Base-by-base conservation (phyloP, 2,797 vertebrate genomes). In the Ammospiza maritima region DNA sequence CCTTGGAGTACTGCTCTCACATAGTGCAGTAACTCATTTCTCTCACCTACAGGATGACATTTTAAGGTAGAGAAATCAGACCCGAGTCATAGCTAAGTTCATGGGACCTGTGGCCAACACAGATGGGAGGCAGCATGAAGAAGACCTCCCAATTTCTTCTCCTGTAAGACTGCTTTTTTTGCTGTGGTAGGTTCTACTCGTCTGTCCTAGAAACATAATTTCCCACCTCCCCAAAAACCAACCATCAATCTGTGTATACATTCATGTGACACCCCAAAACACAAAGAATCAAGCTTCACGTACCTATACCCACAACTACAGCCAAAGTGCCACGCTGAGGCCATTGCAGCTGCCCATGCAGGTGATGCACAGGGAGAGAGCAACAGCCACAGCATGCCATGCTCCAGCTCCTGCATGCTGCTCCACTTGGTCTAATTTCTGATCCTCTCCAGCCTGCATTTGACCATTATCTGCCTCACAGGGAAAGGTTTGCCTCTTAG, bases 231-330 rank as follows among this genome's bases (percentile, higher is more conserved):
- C 8, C 3, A 15, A 40, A 78, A 61, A 13, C 45, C 66, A 88
- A 60, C 4, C 2, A 60, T 56, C 90, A 58, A 17, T 40, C 81
- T 77, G 60, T 78, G 69, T 67, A 69, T 82, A 94, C 77, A 75
- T 90, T 94, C 62, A 25, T 11, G 73, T 93, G 93, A 94, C 13
- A 1, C 62, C 72, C 81, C 53, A n/a, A 85, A 77, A 77, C 65
- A 94, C 76, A 69, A 89, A 74, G 42, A 93, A 26, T 34, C 69
- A 62, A 88, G 16, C 62, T 86, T 88, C 62, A 89, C 23, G 0
- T 93, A 86, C 90, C 87, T 94, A 69, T 10, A 77, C 73, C 93
- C 86, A 85, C 45, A 73, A n/a, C 82, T 85, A 85, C 74, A 66
- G 76, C 82, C 21, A 0, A 50, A 69, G 75, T 22, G 50, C 81